Evolutionary conservation across 2,797 vertebrate species (phyloP), one percentile per base, ranked within the genome.

Genomic region (Falco rusticolus): DNA sequence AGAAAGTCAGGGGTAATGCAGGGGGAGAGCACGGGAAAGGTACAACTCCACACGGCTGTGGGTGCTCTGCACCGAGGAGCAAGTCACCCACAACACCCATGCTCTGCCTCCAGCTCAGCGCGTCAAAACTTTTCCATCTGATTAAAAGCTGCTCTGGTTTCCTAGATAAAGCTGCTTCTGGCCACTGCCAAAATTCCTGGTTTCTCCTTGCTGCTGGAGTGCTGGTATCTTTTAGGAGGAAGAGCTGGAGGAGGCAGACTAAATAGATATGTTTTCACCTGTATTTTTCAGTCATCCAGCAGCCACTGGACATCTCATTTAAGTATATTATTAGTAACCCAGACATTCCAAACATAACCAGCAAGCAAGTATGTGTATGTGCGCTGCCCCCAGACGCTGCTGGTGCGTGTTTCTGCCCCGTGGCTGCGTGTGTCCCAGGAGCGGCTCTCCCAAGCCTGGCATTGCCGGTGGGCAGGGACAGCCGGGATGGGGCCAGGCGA

Each of bases 391-490:
- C 31, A 37, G 78, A 60, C 0, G 0, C 37, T 70, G 69, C 39
- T 17, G 59, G 34, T 45, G 21, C 4, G 1, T 47, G n/a, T 54
- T 84, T 76, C 72, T 83, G 87, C 37, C 15, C 37, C 15, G 15
- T 0, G 0, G 65, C 37, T 77, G 56, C 1, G 2, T 18, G 25
- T 4, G 9, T 59, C 61, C 87, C 6, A 5, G 59, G 41, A 88
- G 34, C 0, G 3, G n/a, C 16, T 89, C 60, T 87, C 69, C 45
- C 28, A n/a, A 47, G 47, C 34, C 53, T 5, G 13, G 33, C 48
- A 10, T 60, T 1, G 2, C 60, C 15, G 1, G 53, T 0, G 0
- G 61, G 47, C 56, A 69, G 51, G 26, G 48, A 41, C 3, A 13
- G 51, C 31, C 7, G 3, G 39, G 50, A 90, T 26, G 59, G 28